Percentiles rank a stretch among this genome's conserved stretches.
Evolutionary conservation across 2,888 invertebrate genomes (phyloP).

Genomic region (Ochropacha duplaris): DNA sequence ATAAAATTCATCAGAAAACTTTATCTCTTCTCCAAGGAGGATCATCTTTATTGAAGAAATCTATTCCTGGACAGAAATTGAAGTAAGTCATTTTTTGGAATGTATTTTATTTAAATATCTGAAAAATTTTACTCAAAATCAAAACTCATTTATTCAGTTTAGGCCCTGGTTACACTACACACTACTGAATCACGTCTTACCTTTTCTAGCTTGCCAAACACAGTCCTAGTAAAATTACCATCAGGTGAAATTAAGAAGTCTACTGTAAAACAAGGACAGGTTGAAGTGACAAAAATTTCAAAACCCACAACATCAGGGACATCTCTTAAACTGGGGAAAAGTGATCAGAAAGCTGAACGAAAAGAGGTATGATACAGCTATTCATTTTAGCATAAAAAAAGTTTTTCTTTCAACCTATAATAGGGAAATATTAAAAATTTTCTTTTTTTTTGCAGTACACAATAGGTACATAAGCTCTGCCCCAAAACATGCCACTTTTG

Average conservation of each 20-base stretch:
- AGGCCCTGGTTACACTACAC: no score
- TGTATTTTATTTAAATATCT: not conserved
- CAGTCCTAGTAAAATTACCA: conserved; percentile 74
- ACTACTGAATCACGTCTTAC: no score
- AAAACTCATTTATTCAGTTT: no score
- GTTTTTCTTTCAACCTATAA: no score
- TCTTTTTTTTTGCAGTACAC: no score
- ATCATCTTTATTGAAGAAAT: conserved; percentile 78
- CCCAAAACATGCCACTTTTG: no score
- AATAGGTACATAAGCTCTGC: no score
- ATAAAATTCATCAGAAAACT: conserved; percentile 87
- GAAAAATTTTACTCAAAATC: no score
- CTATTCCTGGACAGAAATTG: conserved; percentile 65
- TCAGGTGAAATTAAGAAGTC: conserved; percentile 73
- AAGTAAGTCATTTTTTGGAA: conserved; percentile 53
- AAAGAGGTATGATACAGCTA: conserved; percentile 54
- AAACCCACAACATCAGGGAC: conserved; percentile 66
- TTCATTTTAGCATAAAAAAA: no score
- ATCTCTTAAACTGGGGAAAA: conserved; percentile 46
- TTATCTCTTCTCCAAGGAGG: conserved; percentile 89
- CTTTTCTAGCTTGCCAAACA: conserved; percentile 69
- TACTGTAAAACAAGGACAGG: conserved; percentile 64
- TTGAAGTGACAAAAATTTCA: conserved; percentile 67
- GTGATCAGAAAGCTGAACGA: conserved; percentile 60
- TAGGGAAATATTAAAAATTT: no score